phyloP scores from a whole-genome alignment of 2,113 vertebrate genomes.

The Oophaga pumilio region DNA sequence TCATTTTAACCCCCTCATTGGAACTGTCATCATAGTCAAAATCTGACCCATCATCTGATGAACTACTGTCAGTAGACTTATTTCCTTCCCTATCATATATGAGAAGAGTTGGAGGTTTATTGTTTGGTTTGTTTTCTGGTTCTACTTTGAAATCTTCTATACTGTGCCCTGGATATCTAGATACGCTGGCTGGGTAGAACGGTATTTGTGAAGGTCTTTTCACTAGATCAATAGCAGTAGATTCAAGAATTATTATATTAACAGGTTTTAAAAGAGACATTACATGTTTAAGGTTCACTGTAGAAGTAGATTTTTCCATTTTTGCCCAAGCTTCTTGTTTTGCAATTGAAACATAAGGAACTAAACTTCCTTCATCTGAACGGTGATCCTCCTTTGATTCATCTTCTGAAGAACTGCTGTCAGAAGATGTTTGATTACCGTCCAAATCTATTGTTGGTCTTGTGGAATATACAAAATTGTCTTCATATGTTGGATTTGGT shows the following conservation, averaged over 20 bases:
- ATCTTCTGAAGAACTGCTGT: background rate
- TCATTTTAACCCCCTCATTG: background rate
- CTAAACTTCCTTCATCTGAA: background rate
- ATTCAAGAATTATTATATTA: background rate
- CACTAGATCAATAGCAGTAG: background rate
- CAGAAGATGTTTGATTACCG: background rate
- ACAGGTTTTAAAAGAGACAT: background rate
- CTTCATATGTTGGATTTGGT: background rate
- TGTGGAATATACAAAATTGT: background rate
- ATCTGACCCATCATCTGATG: background rate
- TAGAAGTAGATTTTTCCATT: background rate
- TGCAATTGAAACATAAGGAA: background rate
- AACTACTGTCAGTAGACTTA: background rate
- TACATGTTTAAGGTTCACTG: background rate
- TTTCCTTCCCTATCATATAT: background rate
- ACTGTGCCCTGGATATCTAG: background rate
- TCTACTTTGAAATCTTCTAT: background rate
- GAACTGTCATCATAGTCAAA: background rate
- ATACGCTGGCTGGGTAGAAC: background rate
- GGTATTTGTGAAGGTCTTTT: background rate
- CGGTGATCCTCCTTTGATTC: background rate
- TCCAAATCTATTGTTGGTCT: background rate
- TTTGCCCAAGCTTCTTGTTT: background rate
- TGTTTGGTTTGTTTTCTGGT: background rate
- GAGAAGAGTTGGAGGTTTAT: background rate